A percentile compares a stretch with the other conserved stretches of the same genome.
Conservation (phyloP, 2,797 vertebrate species). For the Anolis apletophallus region DNA sequence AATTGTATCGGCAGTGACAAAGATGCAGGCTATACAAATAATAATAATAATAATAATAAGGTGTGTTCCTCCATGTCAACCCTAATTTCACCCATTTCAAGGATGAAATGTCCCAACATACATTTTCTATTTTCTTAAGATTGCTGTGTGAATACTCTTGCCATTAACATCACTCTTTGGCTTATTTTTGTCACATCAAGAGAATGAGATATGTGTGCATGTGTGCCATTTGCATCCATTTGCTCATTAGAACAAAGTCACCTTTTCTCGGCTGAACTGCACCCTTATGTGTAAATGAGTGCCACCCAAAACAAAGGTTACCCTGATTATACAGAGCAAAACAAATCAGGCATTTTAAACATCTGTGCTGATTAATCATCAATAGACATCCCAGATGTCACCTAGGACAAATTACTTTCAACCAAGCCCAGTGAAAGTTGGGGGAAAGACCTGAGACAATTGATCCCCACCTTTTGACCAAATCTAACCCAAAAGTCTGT, state of each 20-base stretch:
- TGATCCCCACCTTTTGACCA: neutral
- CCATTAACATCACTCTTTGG: constrained; percentile 39
- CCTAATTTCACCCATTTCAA: constrained; percentile 21
- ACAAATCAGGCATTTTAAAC: constrained; percentile 59
- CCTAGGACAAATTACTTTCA: neutral
- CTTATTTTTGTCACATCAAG: constrained; percentile 62
- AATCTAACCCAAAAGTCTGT: too few relatives aligned
- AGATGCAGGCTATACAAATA: neutral
- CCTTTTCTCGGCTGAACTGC: constrained; percentile 48
- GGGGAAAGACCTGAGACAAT: neutral
- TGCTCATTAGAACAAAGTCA: constrained; percentile 64
- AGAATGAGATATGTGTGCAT: constrained; percentile 18
- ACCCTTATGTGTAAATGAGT: constrained; percentile 64
- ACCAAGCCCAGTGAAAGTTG: neutral
- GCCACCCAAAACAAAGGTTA: constrained; percentile 63
- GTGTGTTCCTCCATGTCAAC: neutral
- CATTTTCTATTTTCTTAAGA: constrained; percentile 3
- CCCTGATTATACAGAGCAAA: constrained; percentile 55
- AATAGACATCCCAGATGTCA: constrained; percentile 32
- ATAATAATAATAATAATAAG: rapidly evolving
- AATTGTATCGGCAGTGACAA: neutral
- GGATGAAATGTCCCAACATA: constrained; percentile 33
- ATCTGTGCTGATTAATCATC: constrained; percentile 18
- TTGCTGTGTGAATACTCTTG: constrained; percentile 38
- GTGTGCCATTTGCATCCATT: constrained; percentile 52